These are phyloP conservation scores for Elephas maximus DNA, from an alignment of 2,113 vertebrate species.

Conservation along the genomic window DNA sequence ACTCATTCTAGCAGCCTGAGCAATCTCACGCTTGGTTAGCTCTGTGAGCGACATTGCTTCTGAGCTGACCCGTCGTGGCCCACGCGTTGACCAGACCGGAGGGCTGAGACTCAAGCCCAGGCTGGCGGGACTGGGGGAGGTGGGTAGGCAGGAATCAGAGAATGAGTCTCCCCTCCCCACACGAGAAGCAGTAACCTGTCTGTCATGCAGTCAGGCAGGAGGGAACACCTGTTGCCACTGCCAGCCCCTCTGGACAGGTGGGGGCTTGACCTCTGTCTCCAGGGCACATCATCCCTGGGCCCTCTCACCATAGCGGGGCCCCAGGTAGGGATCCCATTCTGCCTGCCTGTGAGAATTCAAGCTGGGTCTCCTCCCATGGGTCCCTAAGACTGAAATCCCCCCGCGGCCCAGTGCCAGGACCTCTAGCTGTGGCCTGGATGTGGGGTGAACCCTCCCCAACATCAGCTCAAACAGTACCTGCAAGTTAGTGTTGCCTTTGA, in stretches of 20 bases:
- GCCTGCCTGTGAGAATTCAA: background rate
- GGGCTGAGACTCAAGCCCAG: background rate
- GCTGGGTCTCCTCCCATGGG: no score
- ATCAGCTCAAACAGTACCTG: background rate
- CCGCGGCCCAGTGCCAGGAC: background rate
- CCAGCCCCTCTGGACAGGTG: background rate
- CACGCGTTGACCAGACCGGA: background rate
- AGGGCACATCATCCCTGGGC: background rate
- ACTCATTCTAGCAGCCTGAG: background rate
- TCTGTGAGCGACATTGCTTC: background rate
- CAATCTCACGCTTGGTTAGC: background rate
- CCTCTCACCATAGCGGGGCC: background rate
- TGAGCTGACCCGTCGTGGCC: background rate
- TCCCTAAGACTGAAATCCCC: background rate
- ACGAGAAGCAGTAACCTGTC: background rate
- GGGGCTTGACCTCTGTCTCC: background rate
- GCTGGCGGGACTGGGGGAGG: rapidly evolving
- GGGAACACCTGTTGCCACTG: background rate
- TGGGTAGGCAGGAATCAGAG: background rate
- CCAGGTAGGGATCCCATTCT: background rate
- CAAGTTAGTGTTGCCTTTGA: background rate
- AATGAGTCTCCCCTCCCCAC: background rate
- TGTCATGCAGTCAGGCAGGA: rapidly evolving
- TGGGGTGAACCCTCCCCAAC: rapidly evolving
- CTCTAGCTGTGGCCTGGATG: background rate